Conservation (phyloP, 1,140 invertebrate genomes). For the Bombus superbus region DNA sequence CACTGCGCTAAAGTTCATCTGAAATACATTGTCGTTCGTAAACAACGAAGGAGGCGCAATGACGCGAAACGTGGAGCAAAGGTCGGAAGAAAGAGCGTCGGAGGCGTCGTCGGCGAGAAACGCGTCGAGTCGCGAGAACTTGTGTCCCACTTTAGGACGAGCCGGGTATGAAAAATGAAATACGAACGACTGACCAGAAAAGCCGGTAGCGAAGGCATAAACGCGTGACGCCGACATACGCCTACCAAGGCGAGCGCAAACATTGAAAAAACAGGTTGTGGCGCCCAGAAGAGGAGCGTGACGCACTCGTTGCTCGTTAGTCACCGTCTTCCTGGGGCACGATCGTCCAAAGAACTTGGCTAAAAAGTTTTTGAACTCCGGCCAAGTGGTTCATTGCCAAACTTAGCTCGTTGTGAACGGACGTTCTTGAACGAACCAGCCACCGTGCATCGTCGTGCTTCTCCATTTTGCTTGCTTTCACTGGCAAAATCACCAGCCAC, state of each 20-base stretch:
- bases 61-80: not conserved
- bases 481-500: no score
- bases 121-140: not conserved
- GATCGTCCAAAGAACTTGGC: not conserved
- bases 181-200: constrained; percentile 43
- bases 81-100: not conserved
- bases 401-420: not conserved
- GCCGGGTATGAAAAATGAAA: constrained; percentile 39
- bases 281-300: constrained; percentile 44
- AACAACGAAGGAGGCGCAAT: not conserved
- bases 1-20: no score
- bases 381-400: constrained; percentile 51
- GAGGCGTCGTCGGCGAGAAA: not conserved
- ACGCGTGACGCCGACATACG: constrained; percentile 21
- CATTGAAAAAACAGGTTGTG: constrained; percentile 57
- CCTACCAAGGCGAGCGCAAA: constrained; percentile 21
- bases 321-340: constrained; percentile 8
- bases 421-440: no score
- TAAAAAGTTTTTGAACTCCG: constrained; percentile 42
- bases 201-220: constrained; percentile 39
- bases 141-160: constrained; percentile 45
- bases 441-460: not conserved
- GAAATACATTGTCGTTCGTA: not conserved
- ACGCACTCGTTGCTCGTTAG: constrained; percentile 42
- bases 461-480: not conserved